Conservation (phyloP, 2,888 invertebrate species). For the Colletes collaris region DNA sequence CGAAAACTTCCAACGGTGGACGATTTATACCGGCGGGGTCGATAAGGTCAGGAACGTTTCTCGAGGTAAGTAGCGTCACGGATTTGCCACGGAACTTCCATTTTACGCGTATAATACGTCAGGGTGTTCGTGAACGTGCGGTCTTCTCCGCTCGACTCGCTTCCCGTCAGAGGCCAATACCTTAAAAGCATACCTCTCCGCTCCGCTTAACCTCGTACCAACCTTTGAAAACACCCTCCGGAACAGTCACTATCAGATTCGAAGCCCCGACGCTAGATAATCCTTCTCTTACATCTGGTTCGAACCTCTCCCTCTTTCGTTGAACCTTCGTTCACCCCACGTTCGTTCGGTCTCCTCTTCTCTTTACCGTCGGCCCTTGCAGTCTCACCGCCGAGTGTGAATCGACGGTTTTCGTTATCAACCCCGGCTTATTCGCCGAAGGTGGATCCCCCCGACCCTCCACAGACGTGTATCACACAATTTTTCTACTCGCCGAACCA, state of each 20-base stretch:
- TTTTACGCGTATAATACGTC: constrained; percentile 66
- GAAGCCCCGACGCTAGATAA: constrained; percentile 75
- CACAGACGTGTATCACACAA: constrained; percentile 68
- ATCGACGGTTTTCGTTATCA: constrained; percentile 76
- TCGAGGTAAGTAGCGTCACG: constrained; percentile 50
- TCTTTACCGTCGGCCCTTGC: constrained; percentile 37
- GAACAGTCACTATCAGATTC: constrained; percentile 76
- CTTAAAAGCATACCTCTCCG: constrained; percentile 75
- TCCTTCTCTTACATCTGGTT: constrained; percentile 79
- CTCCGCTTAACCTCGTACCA: constrained; percentile 51
- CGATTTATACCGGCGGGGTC: constrained; percentile 52
- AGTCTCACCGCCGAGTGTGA: constrained; percentile 65
- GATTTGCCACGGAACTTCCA: constrained; percentile 54
- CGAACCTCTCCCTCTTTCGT: constrained; percentile 30
- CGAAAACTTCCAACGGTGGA: background rate
- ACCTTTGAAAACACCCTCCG: constrained; percentile 56
- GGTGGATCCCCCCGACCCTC: constrained; percentile 63
- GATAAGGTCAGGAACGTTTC: constrained; percentile 54
- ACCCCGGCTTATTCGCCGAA: constrained; percentile 70
- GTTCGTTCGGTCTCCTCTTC: constrained; percentile 16
- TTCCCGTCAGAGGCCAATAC: constrained; percentile 74
- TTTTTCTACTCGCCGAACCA: constrained; percentile 68
- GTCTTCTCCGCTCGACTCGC: constrained; percentile 44
- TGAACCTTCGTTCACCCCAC: constrained; percentile 22
- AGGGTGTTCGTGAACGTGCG: constrained; percentile 53